These are phyloP conservation scores for Eugnorisma glareosa DNA, from an alignment of 2,888 invertebrate genomes.

Conservation along the genomic window DNA sequence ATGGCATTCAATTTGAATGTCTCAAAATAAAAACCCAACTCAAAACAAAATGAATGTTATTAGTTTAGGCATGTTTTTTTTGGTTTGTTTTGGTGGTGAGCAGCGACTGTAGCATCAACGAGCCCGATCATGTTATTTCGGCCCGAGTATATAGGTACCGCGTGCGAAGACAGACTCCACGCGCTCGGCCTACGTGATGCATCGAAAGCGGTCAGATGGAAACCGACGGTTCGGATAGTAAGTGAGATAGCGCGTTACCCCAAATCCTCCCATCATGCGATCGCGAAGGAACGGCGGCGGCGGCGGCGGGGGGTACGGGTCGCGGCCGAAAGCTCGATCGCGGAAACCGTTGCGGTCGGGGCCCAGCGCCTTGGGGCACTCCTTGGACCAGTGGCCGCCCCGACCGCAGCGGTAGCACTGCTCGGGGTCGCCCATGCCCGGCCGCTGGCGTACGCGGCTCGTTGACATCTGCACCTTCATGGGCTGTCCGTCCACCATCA, in stretches of 20 bases:
- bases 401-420: conserved; percentile 98
- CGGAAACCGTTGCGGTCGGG: conserved; percentile 95
- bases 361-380: conserved; percentile 96
- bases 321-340: conserved; percentile 96
- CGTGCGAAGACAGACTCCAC: conserved; percentile 80
- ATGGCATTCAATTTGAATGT: not conserved
- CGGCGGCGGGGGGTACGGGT: conserved; percentile 97
- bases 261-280: conserved; percentile 97
- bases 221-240: conserved; percentile 78
- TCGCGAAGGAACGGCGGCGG: conserved; percentile 97
- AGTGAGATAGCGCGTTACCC: conserved; percentile 92
- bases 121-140: conserved; percentile 74
- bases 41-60: conserved; percentile 46
- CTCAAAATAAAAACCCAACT: conserved; percentile 33
- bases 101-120: conserved; percentile 79
- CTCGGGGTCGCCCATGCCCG: conserved; percentile 99
- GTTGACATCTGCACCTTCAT: conserved; percentile 98
- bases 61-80: conserved; percentile 18
- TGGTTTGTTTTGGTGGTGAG: conserved; percentile 52
- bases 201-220: conserved; percentile 68
- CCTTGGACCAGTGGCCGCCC: conserved; percentile 99
- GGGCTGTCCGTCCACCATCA: conserved; percentile 97
- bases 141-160: conserved; percentile 80
- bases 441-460: conserved; percentile 97
- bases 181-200: conserved; percentile 85